A percentile compares a stretch with the other conserved stretches of the same genome.
These are phyloP conservation scores for Tachypleus tridentatus DNA, from an alignment of 1,140 invertebrate genomes.

Conservation along the genomic window DNA sequence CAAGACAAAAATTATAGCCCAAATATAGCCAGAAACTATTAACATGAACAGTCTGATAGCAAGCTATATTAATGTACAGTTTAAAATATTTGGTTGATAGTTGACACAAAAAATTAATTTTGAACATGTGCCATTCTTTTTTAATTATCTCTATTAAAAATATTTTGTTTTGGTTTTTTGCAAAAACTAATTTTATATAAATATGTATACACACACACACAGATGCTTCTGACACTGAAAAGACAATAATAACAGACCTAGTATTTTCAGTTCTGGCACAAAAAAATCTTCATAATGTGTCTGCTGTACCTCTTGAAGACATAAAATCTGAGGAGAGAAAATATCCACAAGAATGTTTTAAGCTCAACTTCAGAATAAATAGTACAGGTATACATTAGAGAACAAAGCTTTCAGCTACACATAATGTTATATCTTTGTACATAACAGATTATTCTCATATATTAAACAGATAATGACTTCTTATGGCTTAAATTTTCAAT, in stretches of 20 bases:
- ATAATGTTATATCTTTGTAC: too few relatives aligned
- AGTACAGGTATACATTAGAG: too few relatives aligned
- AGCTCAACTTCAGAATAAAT: too few relatives aligned
- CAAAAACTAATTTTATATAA: too few relatives aligned
- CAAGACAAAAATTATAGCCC: too few relatives aligned
- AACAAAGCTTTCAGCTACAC: too few relatives aligned
- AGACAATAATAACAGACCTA: slow-evolving; percentile 28
- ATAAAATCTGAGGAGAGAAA: slow-evolving; percentile 50
- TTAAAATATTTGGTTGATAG: background rate
- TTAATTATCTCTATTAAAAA: background rate
- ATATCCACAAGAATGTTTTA: slow-evolving; percentile 6
- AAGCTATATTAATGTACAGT: too few relatives aligned
- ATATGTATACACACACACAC: background rate
- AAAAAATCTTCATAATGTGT: slow-evolving; percentile 53
- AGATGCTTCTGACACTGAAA: background rate
- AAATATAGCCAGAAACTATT: too few relatives aligned
- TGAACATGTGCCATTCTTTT: background rate
- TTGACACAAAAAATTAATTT: slow-evolving; percentile 8
- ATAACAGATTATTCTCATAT: too few relatives aligned
- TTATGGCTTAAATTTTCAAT: too few relatives aligned
- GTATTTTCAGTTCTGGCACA: slow-evolving; percentile 32
- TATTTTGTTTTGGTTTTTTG: background rate
- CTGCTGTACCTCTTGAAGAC: slow-evolving; percentile 72
- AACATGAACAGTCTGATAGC: too few relatives aligned
- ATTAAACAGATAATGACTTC: too few relatives aligned